Evolutionary conservation across 2,888 invertebrate genomes (phyloP).

Genomic region (Spialia ferax): DNA sequence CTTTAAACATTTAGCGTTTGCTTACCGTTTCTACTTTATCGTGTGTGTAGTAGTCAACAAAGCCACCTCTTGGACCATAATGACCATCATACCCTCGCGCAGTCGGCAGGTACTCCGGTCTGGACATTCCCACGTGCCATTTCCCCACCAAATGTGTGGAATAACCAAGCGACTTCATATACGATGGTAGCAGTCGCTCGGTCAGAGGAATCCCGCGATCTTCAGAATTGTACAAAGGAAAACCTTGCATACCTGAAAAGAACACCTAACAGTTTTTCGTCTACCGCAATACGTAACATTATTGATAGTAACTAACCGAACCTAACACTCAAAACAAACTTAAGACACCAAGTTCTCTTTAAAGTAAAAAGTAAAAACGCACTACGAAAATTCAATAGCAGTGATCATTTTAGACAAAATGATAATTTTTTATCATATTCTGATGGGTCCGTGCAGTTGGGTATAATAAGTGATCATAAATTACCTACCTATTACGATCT

Average conservation of each 20-base stretch:
- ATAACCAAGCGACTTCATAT: constrained; percentile 90
- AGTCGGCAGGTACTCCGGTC: constrained; percentile 90
- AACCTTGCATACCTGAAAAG: constrained; percentile 77
- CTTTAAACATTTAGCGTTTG: constrained; percentile 20
- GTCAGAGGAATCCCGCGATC: constrained; percentile 79
- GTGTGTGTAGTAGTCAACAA: constrained; percentile 90
- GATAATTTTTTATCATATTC: too few relatives aligned
- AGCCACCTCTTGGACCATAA: constrained; percentile 92
- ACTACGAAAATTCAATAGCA: too few relatives aligned
- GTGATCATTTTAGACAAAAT: too few relatives aligned
- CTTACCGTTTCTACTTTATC: constrained; percentile 76
- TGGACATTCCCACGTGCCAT: constrained; percentile 95
- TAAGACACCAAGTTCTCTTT: too few relatives aligned
- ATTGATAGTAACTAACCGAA: too few relatives aligned
- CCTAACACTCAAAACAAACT: too few relatives aligned
- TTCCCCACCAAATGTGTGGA: constrained; percentile 95
- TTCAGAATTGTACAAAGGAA: constrained; percentile 73
- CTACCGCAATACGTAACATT: neutral
- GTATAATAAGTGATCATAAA: too few relatives aligned
- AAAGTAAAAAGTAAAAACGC: too few relatives aligned
- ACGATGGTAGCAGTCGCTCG: constrained; percentile 87
- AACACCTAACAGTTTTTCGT: neutral
- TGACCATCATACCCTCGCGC: constrained; percentile 93
- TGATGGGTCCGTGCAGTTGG: too few relatives aligned
- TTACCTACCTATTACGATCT: too few relatives aligned